Evolutionary conservation across 2,113 vertebrate genomes (phyloP), one percentile per base, ranked within the genome.

Genomic region (Maylandia zebra): DNA sequence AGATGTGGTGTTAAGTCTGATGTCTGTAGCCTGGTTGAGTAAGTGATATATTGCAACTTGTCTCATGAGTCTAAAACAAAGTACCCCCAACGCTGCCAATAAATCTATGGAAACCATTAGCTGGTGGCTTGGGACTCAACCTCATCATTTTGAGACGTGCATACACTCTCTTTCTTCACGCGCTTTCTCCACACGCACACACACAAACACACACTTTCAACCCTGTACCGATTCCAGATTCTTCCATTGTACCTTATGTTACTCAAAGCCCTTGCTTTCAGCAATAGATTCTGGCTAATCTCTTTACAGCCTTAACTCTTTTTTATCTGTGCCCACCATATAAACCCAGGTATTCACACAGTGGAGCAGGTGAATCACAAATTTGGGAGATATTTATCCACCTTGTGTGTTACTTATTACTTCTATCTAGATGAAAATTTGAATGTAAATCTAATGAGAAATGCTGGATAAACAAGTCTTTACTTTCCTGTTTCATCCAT

Each of bases 101-200:
- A 94, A 93, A 94, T 94, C 91, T 88, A 90, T 93, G 83, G 85
- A 86, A 94, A 87, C 89, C 90, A 94, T 94, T 95, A 93, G 83
- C 86, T 80, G 76, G 80, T 86, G 64, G 81, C 87, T 87, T 82
- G 89, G 88, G 88, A 93, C 74, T 85, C 76, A 86, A 88, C 78
- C 83, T 94, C 86, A 89, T 94, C 86, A 90, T 90, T 93, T 93
- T 91, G 38, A 90, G 34, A 88, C 69, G 82, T 56, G 83, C 81
- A 66, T 13, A 36, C 17, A 48, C n/a, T 7, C 64, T 19, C 36
- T n/a, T 81, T 14, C 52, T 81, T 41, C 61, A 19, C 61, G 5
- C 1, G 1, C 41, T 74, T 27, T 45, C 22, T 48, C 43, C 17
- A 13, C 53, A 57, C 7, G n/a, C 36, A 59, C 43, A 13, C 71